phyloP scores from a whole-genome alignment of 2,888 invertebrate species.

The Leistus spinibarbis region DNA sequence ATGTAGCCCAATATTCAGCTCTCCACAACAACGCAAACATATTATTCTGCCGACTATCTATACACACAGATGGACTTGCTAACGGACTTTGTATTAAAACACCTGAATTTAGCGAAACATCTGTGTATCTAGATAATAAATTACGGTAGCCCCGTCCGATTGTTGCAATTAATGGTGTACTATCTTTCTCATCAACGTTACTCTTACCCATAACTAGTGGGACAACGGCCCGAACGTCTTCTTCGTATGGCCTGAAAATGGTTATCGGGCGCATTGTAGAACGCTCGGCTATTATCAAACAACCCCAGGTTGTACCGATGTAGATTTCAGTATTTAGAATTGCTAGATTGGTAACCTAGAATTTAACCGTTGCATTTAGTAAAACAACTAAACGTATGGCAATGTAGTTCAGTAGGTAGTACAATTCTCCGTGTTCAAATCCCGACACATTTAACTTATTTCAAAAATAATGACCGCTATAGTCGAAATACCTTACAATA shows the following conservation, averaged over 20 bases:
- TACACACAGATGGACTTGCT: constrained; percentile 42
- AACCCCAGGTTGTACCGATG: constrained; percentile 95
- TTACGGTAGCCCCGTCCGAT: constrained; percentile 86
- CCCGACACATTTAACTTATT: no score
- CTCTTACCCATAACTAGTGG: constrained; percentile 59
- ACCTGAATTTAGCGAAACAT: constrained; percentile 57
- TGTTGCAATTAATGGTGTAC: constrained; percentile 69
- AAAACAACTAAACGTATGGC: not conserved
- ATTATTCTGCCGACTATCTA: constrained; percentile 51
- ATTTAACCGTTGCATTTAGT: not conserved
- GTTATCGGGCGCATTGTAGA: constrained; percentile 82
- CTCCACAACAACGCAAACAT: constrained; percentile 75
- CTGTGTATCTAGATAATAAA: constrained; percentile 68
- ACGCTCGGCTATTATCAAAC: constrained; percentile 87
- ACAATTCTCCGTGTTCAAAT: no score
- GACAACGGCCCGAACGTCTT: constrained; percentile 72
- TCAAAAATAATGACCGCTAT: no score
- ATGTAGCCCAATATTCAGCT: constrained; percentile 70
- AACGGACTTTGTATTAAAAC: constrained; percentile 54
- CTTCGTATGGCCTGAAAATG: constrained; percentile 90
- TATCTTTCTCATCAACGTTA: constrained; percentile 55
- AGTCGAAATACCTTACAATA: no score
- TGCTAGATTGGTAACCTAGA: constrained; percentile 73
- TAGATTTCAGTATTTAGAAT: constrained; percentile 75
- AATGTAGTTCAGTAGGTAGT: no score